Evolutionary conservation across 2,888 invertebrate species (phyloP).

Genomic region (Marronus borbonicus): DNA sequence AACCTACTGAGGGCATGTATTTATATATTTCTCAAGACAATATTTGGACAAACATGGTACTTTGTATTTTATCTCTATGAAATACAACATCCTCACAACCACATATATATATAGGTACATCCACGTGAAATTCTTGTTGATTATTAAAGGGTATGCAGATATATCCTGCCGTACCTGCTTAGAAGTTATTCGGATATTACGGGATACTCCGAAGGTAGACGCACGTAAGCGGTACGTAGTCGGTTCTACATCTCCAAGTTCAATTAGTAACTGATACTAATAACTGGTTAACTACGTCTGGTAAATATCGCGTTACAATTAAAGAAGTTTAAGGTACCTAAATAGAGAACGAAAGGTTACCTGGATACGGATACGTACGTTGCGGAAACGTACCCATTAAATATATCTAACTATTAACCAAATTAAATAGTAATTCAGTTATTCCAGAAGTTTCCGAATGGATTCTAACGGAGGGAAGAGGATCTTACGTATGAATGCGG

Average conservation of each 20-base stretch:
- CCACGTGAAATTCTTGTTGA: neutral
- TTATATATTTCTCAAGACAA: too few species aligned
- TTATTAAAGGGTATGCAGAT: neutral
- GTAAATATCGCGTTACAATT: conserved; percentile 56
- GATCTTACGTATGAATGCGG: too few species aligned
- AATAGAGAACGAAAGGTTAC: conserved; percentile 21
- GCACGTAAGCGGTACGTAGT: neutral
- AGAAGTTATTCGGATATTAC: neutral
- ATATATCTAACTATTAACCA: too few species aligned
- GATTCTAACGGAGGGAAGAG: too few species aligned
- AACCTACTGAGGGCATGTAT: too few species aligned
- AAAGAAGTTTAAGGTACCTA: conserved; percentile 47
- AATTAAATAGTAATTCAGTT: too few species aligned
- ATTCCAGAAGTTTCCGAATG: too few species aligned
- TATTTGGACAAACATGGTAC: too few species aligned
- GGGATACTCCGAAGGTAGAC: neutral
- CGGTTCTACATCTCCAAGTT: conserved; percentile 51
- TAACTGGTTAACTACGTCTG: conserved; percentile 57
- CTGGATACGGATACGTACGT: neutral
- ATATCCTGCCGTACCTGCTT: neutral
- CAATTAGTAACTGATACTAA: conserved; percentile 58
- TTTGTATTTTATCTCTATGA: too few species aligned
- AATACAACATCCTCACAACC: too few species aligned
- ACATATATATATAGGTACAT: too few species aligned
- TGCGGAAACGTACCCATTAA: too few species aligned